Evolutionary conservation across 1,140 invertebrate genomes (phyloP).

Genomic region (Rhopalosiphum padi): DNA sequence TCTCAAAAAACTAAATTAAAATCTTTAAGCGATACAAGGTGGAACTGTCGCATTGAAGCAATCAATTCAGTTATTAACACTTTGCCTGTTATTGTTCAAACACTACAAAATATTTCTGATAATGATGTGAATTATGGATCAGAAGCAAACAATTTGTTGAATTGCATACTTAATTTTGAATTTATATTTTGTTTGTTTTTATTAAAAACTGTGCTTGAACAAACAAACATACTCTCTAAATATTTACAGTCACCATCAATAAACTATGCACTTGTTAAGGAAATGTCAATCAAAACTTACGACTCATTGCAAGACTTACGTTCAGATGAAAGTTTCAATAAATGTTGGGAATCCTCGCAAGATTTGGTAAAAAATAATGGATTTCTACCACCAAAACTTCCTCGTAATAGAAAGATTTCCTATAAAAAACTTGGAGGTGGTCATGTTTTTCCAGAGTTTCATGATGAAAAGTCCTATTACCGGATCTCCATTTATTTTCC

Average conservation of each 20-base stretch:
- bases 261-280: not conserved
- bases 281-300: slow-evolving; percentile 4
- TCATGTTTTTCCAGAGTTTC: not conserved
- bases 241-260: slow-evolving; percentile 22
- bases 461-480: slow-evolving; percentile 19
- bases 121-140: slow-evolving; percentile 13
- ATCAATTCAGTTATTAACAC: not conserved
- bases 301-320: not conserved
- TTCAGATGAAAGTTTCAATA: slow-evolving; percentile 13
- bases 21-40: not conserved
- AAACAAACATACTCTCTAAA: not conserved
- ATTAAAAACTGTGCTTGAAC: not conserved
- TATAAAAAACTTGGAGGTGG: not conserved
- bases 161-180: not conserved
- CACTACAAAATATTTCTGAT: not conserved
- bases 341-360: not conserved
- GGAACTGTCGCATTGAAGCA: slow-evolving; percentile 20
- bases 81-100: not conserved
- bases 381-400: slow-evolving; percentile 12
- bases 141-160: not conserved
- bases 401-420: not conserved
- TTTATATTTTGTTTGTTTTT: slow-evolving; percentile 16
- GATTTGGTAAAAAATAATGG: slow-evolving; percentile 11
- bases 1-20: slow-evolving; percentile 9
- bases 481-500: slow-evolving; percentile 2